Evolutionary conservation across 2,888 invertebrate species (phyloP).

Genomic region (Rhaphigaster nebulosa): DNA sequence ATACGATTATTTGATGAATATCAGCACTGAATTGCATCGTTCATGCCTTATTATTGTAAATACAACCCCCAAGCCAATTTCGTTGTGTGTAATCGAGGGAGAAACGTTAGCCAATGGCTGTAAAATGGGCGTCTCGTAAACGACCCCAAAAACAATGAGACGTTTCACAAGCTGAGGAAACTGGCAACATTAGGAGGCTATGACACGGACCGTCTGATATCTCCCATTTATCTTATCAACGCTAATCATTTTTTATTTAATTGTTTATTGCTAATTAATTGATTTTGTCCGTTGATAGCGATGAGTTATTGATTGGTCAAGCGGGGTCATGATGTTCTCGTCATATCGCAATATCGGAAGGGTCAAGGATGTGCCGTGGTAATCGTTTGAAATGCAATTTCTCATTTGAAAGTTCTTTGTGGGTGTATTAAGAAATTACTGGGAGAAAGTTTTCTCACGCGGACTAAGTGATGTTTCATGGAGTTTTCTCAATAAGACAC

Average conservation of each 20-base stretch:
- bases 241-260: constrained; percentile 20
- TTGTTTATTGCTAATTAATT: constrained; percentile 44
- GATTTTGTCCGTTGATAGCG: not conserved
- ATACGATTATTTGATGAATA: too few relatives aligned
- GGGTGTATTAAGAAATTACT: not conserved
- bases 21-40: not conserved
- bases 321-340: not conserved
- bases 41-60: not conserved
- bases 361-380: constrained; percentile 3
- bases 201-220: constrained; percentile 8
- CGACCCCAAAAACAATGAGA: constrained; percentile 22
- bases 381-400: not conserved
- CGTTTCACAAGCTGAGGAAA: constrained; percentile 1
- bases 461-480: not conserved
- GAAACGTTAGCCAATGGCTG: not conserved
- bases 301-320: not conserved
- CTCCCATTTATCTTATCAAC: not conserved
- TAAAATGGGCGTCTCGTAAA: not conserved
- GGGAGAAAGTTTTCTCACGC: not conserved
- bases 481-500: not conserved
- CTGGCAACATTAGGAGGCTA: not conserved
- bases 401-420: not conserved
- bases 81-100: not conserved
- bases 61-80: not conserved
- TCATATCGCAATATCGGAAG: not conserved